Conservation (phyloP, 2,888 invertebrate species). For the Oxyteleia sp. region DNA sequence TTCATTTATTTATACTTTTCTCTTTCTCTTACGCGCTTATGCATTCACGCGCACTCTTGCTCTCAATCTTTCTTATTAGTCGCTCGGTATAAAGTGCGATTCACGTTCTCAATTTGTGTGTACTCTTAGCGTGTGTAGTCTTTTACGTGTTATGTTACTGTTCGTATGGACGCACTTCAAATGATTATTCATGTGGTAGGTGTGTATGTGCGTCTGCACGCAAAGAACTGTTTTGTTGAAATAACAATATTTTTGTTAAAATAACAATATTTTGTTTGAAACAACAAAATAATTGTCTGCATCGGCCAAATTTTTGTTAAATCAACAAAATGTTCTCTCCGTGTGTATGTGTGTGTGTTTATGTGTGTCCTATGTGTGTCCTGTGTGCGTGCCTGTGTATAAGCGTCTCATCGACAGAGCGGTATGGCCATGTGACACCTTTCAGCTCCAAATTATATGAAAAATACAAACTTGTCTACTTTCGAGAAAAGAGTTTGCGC, state of each 20-base stretch:
- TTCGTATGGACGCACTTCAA: constrained; percentile 64
- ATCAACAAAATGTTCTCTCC: too few species aligned
- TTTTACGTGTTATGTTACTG: constrained; percentile 70
- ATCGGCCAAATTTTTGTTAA: too few species aligned
- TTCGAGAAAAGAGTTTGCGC: not conserved
- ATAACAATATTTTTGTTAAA: too few species aligned
- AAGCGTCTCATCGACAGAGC: constrained; percentile 58
- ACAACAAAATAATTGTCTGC: too few species aligned
- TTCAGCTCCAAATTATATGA: constrained; percentile 39
- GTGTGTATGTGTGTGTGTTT: constrained; percentile 60
- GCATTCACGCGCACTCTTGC: constrained; percentile 76
- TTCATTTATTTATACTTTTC: constrained; percentile 80
- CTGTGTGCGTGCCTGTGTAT: constrained; percentile 43
- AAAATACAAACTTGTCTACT: not conserved
- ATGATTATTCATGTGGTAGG: constrained; percentile 55
- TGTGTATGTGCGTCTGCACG: constrained; percentile 63
- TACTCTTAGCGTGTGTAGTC: constrained; percentile 70
- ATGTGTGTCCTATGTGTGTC: too few species aligned
- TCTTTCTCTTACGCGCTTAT: constrained; percentile 73
- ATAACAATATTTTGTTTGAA: too few species aligned
- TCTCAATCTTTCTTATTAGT: constrained; percentile 77
- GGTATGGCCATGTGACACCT: constrained; percentile 47
- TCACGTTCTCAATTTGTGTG: constrained; percentile 73
- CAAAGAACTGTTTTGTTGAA: too few species aligned
- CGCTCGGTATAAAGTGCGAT: constrained; percentile 81